Evolutionary conservation across 2,113 vertebrate species (phyloP).

Genomic region (Phainopepla nitens): DNA sequence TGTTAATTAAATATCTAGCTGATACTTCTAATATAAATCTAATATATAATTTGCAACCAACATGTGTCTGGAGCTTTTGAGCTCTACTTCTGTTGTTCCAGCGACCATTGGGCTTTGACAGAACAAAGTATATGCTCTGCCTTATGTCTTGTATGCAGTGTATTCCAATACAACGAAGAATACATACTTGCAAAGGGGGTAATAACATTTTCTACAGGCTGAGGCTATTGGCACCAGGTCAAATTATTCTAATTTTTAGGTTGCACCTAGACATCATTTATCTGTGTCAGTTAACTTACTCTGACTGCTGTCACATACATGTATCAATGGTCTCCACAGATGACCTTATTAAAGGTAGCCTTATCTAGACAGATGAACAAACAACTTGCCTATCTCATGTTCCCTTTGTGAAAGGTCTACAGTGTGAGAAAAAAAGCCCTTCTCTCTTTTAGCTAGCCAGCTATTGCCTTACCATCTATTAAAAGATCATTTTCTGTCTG

Average conservation of each 20-base stretch:
- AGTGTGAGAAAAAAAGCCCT: neutral
- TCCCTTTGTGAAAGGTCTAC: neutral
- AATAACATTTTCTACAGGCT: neutral
- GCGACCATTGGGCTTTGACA: neutral
- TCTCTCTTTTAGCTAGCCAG: neutral
- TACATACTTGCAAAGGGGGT: neutral
- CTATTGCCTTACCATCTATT: neutral
- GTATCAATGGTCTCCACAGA: neutral
- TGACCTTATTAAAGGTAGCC: neutral
- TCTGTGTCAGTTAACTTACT: neutral
- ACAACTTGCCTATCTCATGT: neutral
- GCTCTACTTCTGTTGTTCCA: neutral
- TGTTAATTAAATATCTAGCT: neutral
- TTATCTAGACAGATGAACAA: neutral
- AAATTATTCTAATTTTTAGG: neutral
- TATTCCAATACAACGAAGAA: neutral
- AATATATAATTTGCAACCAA: neutral
- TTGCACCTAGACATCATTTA: neutral
- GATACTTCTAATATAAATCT: neutral
- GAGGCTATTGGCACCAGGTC: neutral
- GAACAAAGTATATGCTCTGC: neutral
- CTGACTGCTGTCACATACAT: accelerated
- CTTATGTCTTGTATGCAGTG: neutral
- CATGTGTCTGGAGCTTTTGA: neutral
- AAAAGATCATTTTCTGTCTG: neutral